Conservation (phyloP, 2,113 vertebrate genomes). For the Ploceus nigricollis region DNA sequence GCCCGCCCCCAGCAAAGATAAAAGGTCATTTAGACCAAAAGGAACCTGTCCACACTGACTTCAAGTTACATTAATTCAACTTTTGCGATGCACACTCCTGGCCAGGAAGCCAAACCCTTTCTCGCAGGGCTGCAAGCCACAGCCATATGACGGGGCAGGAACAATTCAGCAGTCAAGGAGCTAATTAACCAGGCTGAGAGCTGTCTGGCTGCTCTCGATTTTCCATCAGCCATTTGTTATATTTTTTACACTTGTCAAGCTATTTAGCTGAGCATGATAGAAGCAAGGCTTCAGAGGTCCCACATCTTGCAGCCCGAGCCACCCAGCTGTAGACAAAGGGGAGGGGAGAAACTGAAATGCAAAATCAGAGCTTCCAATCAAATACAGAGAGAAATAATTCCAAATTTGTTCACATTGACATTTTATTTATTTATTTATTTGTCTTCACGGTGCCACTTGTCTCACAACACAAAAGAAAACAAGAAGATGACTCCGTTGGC, state of each 20-base stretch:
- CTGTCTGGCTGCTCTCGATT: constrained; percentile 63
- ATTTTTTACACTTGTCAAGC: constrained; percentile 67
- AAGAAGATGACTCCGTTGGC: background rate
- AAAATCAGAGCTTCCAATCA: background rate
- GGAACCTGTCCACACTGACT: background rate
- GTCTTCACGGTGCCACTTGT: background rate
- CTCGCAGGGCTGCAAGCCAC: constrained; percentile 30
- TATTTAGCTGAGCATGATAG: background rate
- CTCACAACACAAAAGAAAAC: background rate
- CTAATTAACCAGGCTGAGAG: constrained; percentile 59
- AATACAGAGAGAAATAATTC: background rate
- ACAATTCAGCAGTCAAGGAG: constrained; percentile 63
- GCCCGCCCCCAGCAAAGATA: background rate
- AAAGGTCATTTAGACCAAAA: constrained; percentile 47
- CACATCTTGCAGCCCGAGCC: background rate
- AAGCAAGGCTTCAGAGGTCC: background rate
- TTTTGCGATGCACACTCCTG: background rate
- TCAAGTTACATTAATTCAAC: background rate
- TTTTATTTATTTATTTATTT: background rate
- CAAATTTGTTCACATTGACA: background rate
- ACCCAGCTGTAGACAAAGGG: background rate
- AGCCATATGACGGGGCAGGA: constrained; percentile 1
- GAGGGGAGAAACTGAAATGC: background rate
- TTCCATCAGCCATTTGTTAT: constrained; percentile 62
- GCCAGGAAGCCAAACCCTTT: constrained; percentile 24